phyloP scores from a whole-genome alignment of 2,113 vertebrate species.

The Gorilla gorilla region DNA sequence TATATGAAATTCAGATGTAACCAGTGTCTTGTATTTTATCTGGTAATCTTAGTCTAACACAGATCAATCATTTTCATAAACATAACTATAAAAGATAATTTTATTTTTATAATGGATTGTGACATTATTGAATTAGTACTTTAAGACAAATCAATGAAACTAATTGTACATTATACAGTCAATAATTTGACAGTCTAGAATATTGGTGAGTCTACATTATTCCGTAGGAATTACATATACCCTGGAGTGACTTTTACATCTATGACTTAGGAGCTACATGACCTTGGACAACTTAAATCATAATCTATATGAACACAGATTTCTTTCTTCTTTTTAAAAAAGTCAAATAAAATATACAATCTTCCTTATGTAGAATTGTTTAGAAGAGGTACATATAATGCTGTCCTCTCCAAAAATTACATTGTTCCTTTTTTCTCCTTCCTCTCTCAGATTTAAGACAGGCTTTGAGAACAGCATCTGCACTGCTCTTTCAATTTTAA shows the following conservation, averaged over 20 bases:
- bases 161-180: background rate
- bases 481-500: background rate
- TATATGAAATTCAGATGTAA: slow-evolving; percentile 39
- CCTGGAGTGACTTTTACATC: background rate
- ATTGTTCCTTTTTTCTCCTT: background rate
- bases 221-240: background rate
- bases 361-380: background rate
- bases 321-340: background rate
- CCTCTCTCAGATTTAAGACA: background rate
- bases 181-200: background rate
- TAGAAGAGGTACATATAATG: background rate
- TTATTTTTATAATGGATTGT: background rate
- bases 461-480: background rate
- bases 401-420: background rate
- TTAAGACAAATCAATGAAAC: background rate
- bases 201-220: background rate
- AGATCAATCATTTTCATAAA: background rate
- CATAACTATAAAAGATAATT: background rate
- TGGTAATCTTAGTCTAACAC: background rate
- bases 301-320: background rate
- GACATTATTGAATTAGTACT: background rate
- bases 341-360: background rate
- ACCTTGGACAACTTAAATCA: background rate
- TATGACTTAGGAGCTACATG: background rate
- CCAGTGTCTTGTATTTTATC: background rate